Conservation (phyloP, 30 jellyfish, hydroid and myxozoan species). For the Chironex yamaguchii region DNA sequence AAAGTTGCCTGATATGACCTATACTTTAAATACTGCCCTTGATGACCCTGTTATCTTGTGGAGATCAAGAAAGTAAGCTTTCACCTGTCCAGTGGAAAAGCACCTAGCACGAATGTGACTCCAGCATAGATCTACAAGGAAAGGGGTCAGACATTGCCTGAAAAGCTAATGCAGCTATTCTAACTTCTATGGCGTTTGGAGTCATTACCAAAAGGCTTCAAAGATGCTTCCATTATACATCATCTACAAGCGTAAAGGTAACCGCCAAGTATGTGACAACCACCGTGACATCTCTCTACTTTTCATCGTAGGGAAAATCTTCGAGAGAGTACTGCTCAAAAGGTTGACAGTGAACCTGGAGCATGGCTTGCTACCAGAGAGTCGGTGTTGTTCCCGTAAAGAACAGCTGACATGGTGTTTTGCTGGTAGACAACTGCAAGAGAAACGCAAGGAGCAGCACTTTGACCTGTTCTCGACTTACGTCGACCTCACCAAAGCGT, state of each 20-base stretch:
- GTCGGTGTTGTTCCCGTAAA: conserved; percentile 51
- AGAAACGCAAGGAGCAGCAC: conserved; percentile 55
- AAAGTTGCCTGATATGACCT: too few relatives aligned
- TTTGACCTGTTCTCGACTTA: conserved; percentile 8
- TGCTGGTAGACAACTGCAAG: conserved; percentile 62
- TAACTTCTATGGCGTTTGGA: not conserved
- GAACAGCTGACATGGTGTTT: too few relatives aligned
- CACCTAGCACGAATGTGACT: not conserved
- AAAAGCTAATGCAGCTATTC: not conserved
- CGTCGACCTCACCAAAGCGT: conserved; percentile 60
- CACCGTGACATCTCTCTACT: conserved; percentile 54
- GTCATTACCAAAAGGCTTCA: not conserved
- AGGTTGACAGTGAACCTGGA: conserved; percentile 7
- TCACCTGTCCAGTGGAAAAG: not conserved
- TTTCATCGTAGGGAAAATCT: conserved; percentile 40
- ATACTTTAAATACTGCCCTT: too few relatives aligned
- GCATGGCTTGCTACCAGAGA: conserved; percentile 45
- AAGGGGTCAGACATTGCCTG: not conserved
- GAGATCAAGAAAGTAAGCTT: too few relatives aligned
- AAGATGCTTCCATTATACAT: not conserved
- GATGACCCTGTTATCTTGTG: too few relatives aligned
- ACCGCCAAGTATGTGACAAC: not conserved
- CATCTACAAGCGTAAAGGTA: not conserved
- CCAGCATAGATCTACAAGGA: not conserved
- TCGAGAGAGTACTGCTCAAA: conserved; percentile 32